Percentiles rank a stretch among this genome's conserved stretches.
Evolutionary conservation across 1,140 invertebrate species (phyloP).

Genomic region (Littorina saxatilis): DNA sequence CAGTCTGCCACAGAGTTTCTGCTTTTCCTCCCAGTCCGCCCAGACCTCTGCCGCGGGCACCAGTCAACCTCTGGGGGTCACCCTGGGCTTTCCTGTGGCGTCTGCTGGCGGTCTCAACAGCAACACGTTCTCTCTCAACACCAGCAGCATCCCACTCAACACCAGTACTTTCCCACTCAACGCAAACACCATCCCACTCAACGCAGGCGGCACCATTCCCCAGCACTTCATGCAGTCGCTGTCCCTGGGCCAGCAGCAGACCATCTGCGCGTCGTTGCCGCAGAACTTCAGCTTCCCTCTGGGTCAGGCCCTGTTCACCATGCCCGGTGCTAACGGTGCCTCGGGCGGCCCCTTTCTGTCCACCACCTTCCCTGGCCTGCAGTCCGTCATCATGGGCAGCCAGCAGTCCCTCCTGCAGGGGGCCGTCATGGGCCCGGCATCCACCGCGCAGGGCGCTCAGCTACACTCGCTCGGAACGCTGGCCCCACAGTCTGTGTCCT

Average conservation of each 20-base stretch:
- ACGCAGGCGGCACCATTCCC: constrained; percentile 25
- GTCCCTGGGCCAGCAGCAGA: constrained; percentile 44
- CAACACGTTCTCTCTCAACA: constrained; percentile 29
- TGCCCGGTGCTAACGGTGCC: constrained; percentile 39
- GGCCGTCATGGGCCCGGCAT: constrained; percentile 24
- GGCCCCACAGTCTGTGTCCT: not conserved
- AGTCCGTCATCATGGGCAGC: constrained; percentile 46
- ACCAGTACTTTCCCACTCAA: constrained; percentile 23
- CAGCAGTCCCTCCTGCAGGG: constrained; percentile 47
- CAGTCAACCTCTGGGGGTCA: constrained; percentile 31
- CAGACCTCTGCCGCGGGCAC: constrained; percentile 6
- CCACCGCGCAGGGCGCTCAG: not conserved
- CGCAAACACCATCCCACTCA: constrained; percentile 31
- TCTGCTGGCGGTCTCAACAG: constrained; percentile 15
- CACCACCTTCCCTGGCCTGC: constrained; percentile 42
- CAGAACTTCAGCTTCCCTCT: constrained; percentile 39
- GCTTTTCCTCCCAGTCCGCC: constrained; percentile 40
- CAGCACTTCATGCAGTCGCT: constrained; percentile 48
- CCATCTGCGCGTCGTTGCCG: constrained; percentile 30
- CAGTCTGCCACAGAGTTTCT: constrained; percentile 45
- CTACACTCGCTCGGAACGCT: not conserved
- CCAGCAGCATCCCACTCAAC: constrained; percentile 28
- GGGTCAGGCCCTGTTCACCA: constrained; percentile 44
- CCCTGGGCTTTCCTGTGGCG: constrained; percentile 40
- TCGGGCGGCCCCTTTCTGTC: constrained; percentile 40